Conservation (phyloP, 2,888 invertebrate species). For the Caradrina kadenii region DNA sequence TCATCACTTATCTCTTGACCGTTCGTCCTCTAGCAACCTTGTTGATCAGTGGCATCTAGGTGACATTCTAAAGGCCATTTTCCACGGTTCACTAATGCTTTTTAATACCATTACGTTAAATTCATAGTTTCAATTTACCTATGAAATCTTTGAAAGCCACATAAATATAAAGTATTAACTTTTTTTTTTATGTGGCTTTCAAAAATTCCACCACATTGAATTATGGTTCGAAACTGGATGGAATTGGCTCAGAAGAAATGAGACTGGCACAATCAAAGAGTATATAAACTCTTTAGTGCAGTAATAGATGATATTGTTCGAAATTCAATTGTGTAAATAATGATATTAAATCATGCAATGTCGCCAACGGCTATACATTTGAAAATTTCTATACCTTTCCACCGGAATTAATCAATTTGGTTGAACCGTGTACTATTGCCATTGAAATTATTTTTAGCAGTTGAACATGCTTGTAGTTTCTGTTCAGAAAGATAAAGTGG, state of each 20-base stretch:
- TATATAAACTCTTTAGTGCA: no score
- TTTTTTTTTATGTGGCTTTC: no score
- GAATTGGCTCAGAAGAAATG: neutral
- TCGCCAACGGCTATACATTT: neutral
- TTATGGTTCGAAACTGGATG: neutral
- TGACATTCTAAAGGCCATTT: conserved; percentile 19
- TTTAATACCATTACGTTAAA: no score
- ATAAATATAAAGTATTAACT: no score
- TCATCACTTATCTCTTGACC: conserved; percentile 56
- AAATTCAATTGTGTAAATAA: neutral
- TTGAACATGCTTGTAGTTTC: neutral
- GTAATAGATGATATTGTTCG: neutral
- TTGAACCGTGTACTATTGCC: conserved; percentile 11
- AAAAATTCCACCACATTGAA: neutral
- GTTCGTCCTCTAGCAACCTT: conserved; percentile 58
- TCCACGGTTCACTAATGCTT: conserved; percentile 7
- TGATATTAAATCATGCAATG: neutral
- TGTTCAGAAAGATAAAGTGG: conserved; percentile 6
- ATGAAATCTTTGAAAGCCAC: no score
- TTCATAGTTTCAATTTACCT: no score
- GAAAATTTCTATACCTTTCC: neutral
- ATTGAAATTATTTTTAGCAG: neutral
- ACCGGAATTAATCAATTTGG: neutral
- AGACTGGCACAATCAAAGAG: neutral
- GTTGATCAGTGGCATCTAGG: conserved; percentile 13